Conservation (phyloP, 2,888 invertebrate species). For the Agrotis puta region DNA sequence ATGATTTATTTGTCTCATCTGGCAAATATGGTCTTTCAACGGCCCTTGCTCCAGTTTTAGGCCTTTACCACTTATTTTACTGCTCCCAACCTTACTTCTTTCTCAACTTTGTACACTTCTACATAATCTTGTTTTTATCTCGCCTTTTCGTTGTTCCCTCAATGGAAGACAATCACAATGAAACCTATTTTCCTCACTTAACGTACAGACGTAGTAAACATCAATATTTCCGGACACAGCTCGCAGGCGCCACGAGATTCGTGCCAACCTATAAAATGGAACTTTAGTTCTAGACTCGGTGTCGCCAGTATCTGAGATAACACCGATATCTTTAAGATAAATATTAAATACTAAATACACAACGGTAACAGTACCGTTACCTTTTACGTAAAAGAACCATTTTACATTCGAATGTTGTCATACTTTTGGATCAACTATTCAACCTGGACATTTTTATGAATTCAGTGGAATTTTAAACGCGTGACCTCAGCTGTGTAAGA, state of each 20-base stretch:
- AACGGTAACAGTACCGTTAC: constrained; percentile 60
- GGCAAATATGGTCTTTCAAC: not conserved
- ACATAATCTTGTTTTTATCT: not conserved
- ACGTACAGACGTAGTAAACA: constrained; percentile 19
- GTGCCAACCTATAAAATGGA: constrained; percentile 47
- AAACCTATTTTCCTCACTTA: constrained; percentile 15
- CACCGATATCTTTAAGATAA: constrained; percentile 29
- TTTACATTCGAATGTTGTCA: constrained; percentile 44
- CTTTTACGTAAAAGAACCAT: constrained; percentile 19
- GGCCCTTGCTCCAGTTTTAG: not conserved
- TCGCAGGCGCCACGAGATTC: constrained; percentile 33
- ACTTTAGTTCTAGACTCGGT: constrained; percentile 44
- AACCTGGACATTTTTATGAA: constrained; percentile 12
- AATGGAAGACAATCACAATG: constrained; percentile 22
- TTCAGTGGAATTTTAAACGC: constrained; percentile 22
- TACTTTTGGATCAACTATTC: constrained; percentile 13
- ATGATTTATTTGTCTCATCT: no score
- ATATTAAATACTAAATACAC: constrained; percentile 32
- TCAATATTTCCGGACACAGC: constrained; percentile 23
- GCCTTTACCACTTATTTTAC: not conserved
- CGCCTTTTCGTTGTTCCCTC: constrained; percentile 6
- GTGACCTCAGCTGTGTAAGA: constrained; percentile 19
- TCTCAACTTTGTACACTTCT: not conserved
- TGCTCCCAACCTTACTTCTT: not conserved
- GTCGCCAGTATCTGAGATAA: constrained; percentile 53